Evolutionary conservation across 2,888 invertebrate species (phyloP).

Genomic region (Azorinus chamasolen): DNA sequence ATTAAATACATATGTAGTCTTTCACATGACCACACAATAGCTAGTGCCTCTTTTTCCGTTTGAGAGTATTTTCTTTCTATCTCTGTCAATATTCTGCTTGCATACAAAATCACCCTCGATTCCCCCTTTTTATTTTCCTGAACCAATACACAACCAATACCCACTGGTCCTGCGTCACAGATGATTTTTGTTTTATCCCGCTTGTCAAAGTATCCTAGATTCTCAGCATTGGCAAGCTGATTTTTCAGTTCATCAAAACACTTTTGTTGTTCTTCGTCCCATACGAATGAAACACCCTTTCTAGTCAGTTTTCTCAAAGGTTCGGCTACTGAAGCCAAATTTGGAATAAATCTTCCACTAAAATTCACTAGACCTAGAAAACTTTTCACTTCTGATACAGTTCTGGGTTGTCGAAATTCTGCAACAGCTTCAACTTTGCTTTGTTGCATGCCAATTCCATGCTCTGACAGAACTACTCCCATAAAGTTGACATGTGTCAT

Average conservation of each 20-base stretch:
- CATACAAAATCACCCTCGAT: slow-evolving; percentile 51
- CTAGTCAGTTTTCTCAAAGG: slow-evolving; percentile 31
- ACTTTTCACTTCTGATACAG: slow-evolving; percentile 54
- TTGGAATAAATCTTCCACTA: slow-evolving; percentile 37
- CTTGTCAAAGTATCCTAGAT: slow-evolving; percentile 33
- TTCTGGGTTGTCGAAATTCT: slow-evolving; percentile 46
- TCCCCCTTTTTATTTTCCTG: slow-evolving; percentile 36
- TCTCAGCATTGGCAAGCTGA: slow-evolving; percentile 22
- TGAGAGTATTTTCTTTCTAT: slow-evolving; percentile 53
- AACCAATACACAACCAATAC: slow-evolving; percentile 55
- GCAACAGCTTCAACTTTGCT: slow-evolving; percentile 47
- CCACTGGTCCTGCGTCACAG: slow-evolving; percentile 54
- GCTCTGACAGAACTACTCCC: slow-evolving; percentile 45
- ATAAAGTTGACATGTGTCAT: slow-evolving; percentile 48
- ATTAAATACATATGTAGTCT: slow-evolving; percentile 64
- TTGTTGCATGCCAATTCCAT: slow-evolving; percentile 36
- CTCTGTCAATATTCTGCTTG: slow-evolving; percentile 37
- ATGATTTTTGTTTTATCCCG: slow-evolving; percentile 35
- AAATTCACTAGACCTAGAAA: slow-evolving; percentile 50
- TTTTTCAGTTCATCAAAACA: slow-evolving; percentile 38
- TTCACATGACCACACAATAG: too few species aligned
- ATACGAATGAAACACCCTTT: slow-evolving; percentile 26
- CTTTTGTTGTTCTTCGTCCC: slow-evolving; percentile 30
- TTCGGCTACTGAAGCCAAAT: slow-evolving; percentile 39
- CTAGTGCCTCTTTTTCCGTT: too few species aligned